Evolutionary conservation across 2,797 vertebrate genomes (phyloP), one percentile per base, ranked within the genome.

Genomic region (Phrynocephalus forsythii): DNA sequence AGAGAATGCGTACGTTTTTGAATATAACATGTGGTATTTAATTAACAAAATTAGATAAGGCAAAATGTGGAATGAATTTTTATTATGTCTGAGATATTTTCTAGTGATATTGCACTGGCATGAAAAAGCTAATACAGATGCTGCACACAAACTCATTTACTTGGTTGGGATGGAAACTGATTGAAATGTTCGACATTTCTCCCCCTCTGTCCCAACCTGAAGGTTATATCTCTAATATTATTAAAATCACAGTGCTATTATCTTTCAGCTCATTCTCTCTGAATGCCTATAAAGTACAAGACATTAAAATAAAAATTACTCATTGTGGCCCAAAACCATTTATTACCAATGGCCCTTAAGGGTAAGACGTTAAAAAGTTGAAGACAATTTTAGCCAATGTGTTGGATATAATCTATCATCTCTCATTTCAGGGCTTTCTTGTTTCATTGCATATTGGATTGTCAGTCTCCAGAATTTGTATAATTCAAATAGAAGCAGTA

Each of bases 11-110:
- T 16, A 91, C 0, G 60, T 93, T 93, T 92, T 84, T 73, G 92
- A 91, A 94, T 63, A 86, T 82, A 93, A 88, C 90, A 94, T 90
- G 18, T 33, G 88, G 10, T 87, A 90, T 88, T 96, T 95, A 95
- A 94, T 94, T 94, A 96, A 89, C 26, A 92, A 88, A 93, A 94
- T 91, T 79, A 92, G 86, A 91, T 92, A 93, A 95, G 86, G 68
- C 10, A 82, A 91, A 89, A 88, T 86, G 33, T 85, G 60, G 28
- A 92, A 93, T 63, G 63, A 79, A 91, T 63, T 93, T 87, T 92
- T 83, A 94, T 84, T 92, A 87, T 20, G 18, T 77, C 66, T n/a
- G 52, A 76, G 84, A 92, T 86, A 90, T 92, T n/a, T 85, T 81
- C 67, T 44, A 90, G 77, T 78, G 78, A 94, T 87, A 88, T 8